phyloP scores from a whole-genome alignment of 1,140 invertebrate genomes.

The Zaprionus gabonicus region DNA sequence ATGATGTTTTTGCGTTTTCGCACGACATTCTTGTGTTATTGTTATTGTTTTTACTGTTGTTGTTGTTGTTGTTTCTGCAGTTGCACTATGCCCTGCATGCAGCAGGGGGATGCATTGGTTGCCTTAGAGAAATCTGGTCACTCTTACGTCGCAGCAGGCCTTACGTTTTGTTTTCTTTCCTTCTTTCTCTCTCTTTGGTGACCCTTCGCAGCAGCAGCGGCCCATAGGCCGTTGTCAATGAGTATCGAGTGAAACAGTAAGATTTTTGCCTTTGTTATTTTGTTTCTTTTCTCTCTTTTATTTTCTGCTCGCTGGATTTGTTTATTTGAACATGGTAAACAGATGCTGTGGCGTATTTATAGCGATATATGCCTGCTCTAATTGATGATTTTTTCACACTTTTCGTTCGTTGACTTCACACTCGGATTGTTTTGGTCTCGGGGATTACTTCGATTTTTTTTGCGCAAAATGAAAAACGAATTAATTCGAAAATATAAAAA shows the following conservation, averaged over 20 bases:
- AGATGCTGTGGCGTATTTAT: constrained; percentile 64
- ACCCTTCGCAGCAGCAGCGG: constrained; percentile 6
- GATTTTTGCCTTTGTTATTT: constrained; percentile 33
- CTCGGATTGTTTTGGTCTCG: constrained; percentile 49
- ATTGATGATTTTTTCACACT: constrained; percentile 41
- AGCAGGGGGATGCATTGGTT: constrained; percentile 37
- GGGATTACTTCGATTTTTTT: constrained; percentile 66
- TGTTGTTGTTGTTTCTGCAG: constrained; percentile 11
- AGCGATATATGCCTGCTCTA: constrained; percentile 36
- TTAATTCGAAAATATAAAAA: constrained; percentile 19
- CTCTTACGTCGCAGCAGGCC: constrained; percentile 32
- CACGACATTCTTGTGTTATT: constrained; percentile 70
- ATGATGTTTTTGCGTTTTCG: constrained; percentile 79
- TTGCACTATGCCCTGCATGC: constrained; percentile 38
- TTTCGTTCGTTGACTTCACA: constrained; percentile 45
- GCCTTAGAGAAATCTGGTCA: constrained; percentile 35
- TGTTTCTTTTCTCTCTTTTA: constrained; percentile 40
- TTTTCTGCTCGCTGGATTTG: constrained; percentile 58
- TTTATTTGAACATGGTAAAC: constrained; percentile 68
- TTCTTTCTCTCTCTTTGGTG: constrained; percentile 16
- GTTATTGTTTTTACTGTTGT: constrained; percentile 18
- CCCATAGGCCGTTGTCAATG: constrained; percentile 1
- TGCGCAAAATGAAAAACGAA: constrained; percentile 35
- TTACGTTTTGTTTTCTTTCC: constrained; percentile 34
- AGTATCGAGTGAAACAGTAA: not conserved